Evolutionary conservation across 30 jellyfish, hydroid and myxozoan species (phyloP).

Genomic region (Cassiopea xamachana): DNA sequence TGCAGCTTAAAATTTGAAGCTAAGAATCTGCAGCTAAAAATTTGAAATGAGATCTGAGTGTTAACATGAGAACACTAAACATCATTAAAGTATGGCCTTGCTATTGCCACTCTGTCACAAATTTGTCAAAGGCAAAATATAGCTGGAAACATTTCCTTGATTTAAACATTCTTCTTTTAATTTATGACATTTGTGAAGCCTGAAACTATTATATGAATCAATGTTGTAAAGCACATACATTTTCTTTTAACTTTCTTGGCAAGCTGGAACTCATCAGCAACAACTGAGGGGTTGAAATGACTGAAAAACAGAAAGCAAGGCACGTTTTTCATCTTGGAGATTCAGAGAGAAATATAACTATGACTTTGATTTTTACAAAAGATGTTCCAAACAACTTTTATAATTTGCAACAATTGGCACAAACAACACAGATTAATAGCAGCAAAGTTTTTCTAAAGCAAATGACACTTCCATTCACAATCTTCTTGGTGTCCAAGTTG

Average conservation of each 20-base stretch:
- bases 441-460: background rate
- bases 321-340: background rate
- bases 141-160: too few species aligned
- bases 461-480: background rate
- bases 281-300: slow-evolving; percentile 86
- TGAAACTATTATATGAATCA: too few species aligned
- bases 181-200: too few species aligned
- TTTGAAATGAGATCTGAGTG: too few species aligned
- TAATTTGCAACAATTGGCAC: background rate
- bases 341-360: background rate
- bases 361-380: background rate
- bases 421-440: background rate
- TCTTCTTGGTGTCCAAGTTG: background rate
- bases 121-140: too few species aligned
- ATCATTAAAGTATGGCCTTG: background rate
- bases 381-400: too few species aligned
- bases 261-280: slow-evolving; percentile 91
- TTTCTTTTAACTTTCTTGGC: slow-evolving; percentile 81
- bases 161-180: too few species aligned
- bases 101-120: background rate
- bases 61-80: background rate
- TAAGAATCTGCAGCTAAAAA: too few species aligned
- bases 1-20: too few species aligned
- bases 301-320: slow-evolving; percentile 33
- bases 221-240: slow-evolving; percentile 36